phyloP scores from a whole-genome alignment of 2,113 vertebrate genomes.

The Mixornis gularis region DNA sequence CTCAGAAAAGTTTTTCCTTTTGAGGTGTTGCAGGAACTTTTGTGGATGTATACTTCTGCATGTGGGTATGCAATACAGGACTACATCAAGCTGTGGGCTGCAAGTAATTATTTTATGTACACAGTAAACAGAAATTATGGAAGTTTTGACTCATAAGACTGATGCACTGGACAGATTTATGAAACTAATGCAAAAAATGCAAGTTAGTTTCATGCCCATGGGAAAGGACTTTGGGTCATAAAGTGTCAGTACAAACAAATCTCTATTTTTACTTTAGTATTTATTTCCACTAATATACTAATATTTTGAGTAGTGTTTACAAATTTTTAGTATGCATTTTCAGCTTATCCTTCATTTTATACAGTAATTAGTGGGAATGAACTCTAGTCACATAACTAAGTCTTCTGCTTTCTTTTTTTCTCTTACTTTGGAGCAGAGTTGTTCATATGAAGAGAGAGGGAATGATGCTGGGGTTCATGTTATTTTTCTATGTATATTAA shows the following conservation, averaged over 20 bases:
- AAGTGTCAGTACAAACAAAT: background rate
- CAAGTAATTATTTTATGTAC: background rate
- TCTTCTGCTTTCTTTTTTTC: background rate
- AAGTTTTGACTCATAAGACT: background rate
- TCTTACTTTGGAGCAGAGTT: background rate
- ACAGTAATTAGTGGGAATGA: background rate
- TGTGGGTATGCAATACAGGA: background rate
- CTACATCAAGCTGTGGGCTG: background rate
- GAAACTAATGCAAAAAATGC: background rate
- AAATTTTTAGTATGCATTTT: background rate
- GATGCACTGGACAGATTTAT: background rate
- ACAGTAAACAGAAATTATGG: background rate
- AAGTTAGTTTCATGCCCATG: background rate
- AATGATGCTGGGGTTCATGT: background rate
- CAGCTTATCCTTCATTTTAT: background rate
- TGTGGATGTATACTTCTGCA: background rate
- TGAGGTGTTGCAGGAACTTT: background rate
- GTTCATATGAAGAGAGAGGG: background rate
- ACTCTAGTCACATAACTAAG: background rate
- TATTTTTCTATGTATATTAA: background rate
- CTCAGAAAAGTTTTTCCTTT: background rate
- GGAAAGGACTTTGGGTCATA: background rate
- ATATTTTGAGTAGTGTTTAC: background rate
- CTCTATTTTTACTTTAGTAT: background rate
- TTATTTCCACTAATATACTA: background rate